Percentiles rank a stretch among this genome's conserved stretches.
Conservation (phyloP, 2,113 vertebrate genomes). For the Myanophis thanlyinensis region DNA sequence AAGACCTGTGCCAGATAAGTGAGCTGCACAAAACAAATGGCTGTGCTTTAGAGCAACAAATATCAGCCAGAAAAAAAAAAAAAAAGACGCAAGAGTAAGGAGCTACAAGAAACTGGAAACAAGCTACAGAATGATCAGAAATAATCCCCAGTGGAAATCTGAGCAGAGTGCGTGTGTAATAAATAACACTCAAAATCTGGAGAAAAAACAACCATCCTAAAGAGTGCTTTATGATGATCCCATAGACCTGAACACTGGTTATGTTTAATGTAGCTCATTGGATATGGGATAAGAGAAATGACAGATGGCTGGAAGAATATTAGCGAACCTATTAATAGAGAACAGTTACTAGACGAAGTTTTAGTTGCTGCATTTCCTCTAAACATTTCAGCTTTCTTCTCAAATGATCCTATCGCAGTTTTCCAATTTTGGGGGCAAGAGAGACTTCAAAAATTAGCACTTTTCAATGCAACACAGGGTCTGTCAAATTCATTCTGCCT, state of each 20-base stretch:
- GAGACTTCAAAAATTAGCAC: not conserved
- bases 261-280: not conserved
- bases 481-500: conserved; percentile 8
- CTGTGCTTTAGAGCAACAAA: not conserved
- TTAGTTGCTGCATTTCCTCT: not conserved
- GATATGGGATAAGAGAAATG: not conserved
- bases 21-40: not conserved
- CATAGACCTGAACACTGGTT: not conserved
- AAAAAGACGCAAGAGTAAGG: not conserved
- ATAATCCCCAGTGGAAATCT: not conserved
- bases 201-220: not conserved
- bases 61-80: not conserved
- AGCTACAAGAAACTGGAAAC: not conserved
- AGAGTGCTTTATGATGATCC: not conserved
- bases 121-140: not conserved
- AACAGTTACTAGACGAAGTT: not conserved
- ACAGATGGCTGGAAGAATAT: not conserved
- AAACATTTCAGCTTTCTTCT: not conserved
- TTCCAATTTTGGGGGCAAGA: not conserved
- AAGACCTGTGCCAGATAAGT: not conserved
- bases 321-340: not conserved
- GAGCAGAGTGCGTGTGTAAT: not conserved
- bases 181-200: not conserved
- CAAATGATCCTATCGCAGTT: not conserved
- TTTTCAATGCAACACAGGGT: conserved; percentile 16